Percentiles rank a stretch among this genome's conserved stretches.
phyloP scores from a whole-genome alignment of 2,888 invertebrate species.

The Leucoma salicis region DNA sequence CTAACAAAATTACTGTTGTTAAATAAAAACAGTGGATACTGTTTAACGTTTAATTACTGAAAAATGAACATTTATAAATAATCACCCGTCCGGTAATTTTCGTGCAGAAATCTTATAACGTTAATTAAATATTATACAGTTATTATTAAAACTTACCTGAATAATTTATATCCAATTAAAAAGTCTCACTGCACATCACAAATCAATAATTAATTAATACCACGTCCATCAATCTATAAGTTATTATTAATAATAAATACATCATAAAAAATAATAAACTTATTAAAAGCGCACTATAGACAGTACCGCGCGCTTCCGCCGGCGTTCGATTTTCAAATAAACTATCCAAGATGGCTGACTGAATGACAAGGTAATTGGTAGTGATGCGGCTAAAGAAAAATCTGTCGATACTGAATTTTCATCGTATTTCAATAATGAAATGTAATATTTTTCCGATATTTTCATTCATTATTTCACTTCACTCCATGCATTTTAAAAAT shows the following conservation, averaged over 20 bases:
- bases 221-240: too few species aligned
- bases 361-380: slow-evolving; percentile 53
- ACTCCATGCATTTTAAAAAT: too few species aligned
- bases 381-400: slow-evolving; percentile 42
- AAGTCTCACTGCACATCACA: slow-evolving; percentile 23
- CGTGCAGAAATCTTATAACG: neutral
- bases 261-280: slow-evolving; percentile 10
- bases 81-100: neutral
- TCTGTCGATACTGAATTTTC: slow-evolving; percentile 35
- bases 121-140: neutral
- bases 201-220: slow-evolving; percentile 7
- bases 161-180: slow-evolving; percentile 16
- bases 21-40: too few species aligned
- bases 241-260: slow-evolving; percentile 10
- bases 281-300: slow-evolving; percentile 39
- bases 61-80: too few species aligned
- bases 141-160: slow-evolving; percentile 15
- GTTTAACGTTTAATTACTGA: too few species aligned
- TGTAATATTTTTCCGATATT: too few species aligned
- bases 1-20: too few species aligned
- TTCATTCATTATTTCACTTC: too few species aligned
- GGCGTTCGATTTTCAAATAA: slow-evolving; percentile 75
- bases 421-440: too few species aligned
- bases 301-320: slow-evolving; percentile 57
- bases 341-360: slow-evolving; percentile 68